Conservation (phyloP, 2,888 invertebrate genomes). For the Coelinius sp. region DNA sequence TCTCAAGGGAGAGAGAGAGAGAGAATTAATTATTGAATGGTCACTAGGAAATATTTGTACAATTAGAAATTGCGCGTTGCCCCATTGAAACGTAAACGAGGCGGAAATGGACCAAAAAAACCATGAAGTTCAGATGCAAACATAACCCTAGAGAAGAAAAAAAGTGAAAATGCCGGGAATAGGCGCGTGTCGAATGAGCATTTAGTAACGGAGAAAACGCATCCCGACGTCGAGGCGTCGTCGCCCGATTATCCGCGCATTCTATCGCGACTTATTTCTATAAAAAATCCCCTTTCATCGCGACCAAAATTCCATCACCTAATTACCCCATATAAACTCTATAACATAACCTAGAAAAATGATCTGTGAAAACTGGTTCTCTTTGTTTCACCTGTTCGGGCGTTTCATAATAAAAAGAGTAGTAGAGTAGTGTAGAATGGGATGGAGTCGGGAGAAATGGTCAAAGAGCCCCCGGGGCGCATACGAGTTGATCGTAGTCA, state of each 20-base stretch:
- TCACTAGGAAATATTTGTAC: neutral
- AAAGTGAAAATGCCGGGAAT: slow-evolving; percentile 54
- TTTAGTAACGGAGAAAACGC: slow-evolving; percentile 53
- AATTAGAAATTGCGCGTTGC: neutral
- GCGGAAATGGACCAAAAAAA: neutral
- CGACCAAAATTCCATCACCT: neutral
- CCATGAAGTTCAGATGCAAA: neutral
- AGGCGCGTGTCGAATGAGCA: slow-evolving; percentile 65
- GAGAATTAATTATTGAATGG: too few species aligned
- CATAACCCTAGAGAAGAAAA: neutral
- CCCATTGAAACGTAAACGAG: neutral
- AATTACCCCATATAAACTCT: neutral
- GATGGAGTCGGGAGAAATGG: too few species aligned
- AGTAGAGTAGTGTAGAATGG: too few species aligned
- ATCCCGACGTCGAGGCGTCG: slow-evolving; percentile 64
- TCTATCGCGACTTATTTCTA: slow-evolving; percentile 44
- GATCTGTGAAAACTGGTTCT: neutral
- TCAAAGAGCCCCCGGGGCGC: too few species aligned
- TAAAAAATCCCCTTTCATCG: neutral
- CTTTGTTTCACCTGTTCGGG: neutral
- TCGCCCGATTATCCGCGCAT: slow-evolving; percentile 64
- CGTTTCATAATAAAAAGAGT: too few species aligned
- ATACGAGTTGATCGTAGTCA: too few species aligned
- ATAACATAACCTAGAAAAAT: neutral
- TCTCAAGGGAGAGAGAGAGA: too few species aligned